Percentiles rank a stretch among this genome's conserved stretches.
Conservation (phyloP, 1,140 invertebrate species). For the Bombus pascuorum region DNA sequence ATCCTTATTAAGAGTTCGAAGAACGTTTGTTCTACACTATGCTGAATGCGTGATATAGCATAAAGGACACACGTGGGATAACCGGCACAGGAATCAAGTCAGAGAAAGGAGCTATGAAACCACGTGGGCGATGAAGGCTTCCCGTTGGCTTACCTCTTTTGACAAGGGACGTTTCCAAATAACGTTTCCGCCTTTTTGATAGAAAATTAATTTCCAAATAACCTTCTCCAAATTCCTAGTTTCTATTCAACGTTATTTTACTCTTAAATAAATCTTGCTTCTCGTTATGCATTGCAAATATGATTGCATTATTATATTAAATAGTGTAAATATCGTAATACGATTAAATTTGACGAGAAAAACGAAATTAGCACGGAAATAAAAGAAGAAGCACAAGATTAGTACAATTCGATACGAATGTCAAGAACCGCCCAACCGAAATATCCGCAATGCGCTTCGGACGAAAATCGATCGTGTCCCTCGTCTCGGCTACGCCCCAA, state of each 20-base stretch:
- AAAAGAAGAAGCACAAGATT: not conserved
- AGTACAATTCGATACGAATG: not conserved
- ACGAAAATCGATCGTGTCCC: conserved; percentile 53
- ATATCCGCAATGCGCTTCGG: conserved; percentile 63
- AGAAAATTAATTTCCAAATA: not conserved
- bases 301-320: not conserved
- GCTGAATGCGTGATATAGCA: conserved; percentile 59
- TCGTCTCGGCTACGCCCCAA: conserved; percentile 43
- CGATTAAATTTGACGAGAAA: not conserved
- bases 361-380: not conserved
- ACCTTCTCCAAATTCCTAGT: not conserved
- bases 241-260: not conserved
- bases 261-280: not conserved
- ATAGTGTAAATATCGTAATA: not conserved
- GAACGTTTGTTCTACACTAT: not conserved
- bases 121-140: conserved; percentile 45
- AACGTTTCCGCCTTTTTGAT: not conserved
- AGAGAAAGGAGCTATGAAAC: conserved; percentile 48
- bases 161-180: conserved; percentile 2
- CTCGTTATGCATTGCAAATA: not conserved
- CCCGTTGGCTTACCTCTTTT: not conserved
- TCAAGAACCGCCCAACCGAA: conserved; percentile 45
- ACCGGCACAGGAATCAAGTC: conserved; percentile 53
- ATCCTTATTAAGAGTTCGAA: not conserved
- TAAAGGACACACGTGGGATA: conserved; percentile 65